Conservation (phyloP, 2,888 invertebrate genomes). For the Drosophila merina region DNA sequence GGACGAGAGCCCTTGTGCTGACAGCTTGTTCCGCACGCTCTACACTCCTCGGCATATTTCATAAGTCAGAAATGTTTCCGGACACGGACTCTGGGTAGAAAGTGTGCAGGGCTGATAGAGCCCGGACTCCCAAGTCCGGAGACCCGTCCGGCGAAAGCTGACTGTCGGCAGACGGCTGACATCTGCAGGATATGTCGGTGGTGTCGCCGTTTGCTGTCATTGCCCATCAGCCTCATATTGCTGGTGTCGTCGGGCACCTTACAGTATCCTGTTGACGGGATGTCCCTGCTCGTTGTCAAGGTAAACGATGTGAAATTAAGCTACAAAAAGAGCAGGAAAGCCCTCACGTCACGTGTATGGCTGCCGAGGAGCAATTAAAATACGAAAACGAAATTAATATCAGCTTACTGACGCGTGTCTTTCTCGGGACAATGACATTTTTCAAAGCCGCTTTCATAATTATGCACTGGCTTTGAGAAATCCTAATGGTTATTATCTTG, state of each 20-base stretch:
- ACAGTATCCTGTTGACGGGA: background rate
- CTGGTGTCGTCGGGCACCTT: slow-evolving; percentile 10
- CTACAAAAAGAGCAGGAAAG: slow-evolving; percentile 15
- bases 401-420: slow-evolving; percentile 39
- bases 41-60: slow-evolving; percentile 61
- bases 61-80: slow-evolving; percentile 63
- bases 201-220: slow-evolving; percentile 61
- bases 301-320: slow-evolving; percentile 54
- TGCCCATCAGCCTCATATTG: slow-evolving; percentile 61
- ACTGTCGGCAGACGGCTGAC: slow-evolving; percentile 64
- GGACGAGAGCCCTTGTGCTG: slow-evolving; percentile 1
- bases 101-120: background rate
- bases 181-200: slow-evolving; percentile 62
- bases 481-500: slow-evolving; percentile 35
- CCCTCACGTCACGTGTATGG: slow-evolving; percentile 3
- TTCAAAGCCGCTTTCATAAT: slow-evolving; percentile 47
- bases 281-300: slow-evolving; percentile 46
- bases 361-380: slow-evolving; percentile 54
- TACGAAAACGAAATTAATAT: slow-evolving; percentile 50
- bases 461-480: slow-evolving; percentile 38
- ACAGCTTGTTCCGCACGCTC: slow-evolving; percentile 33
- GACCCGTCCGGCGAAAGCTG: slow-evolving; percentile 46
- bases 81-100: slow-evolving; percentile 37
- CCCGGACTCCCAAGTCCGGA: background rate
- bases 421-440: slow-evolving; percentile 26